Evolutionary conservation across 1,140 invertebrate species (phyloP), one percentile per base, ranked within the genome.

Genomic region (Drosophila novamexicana): DNA sequence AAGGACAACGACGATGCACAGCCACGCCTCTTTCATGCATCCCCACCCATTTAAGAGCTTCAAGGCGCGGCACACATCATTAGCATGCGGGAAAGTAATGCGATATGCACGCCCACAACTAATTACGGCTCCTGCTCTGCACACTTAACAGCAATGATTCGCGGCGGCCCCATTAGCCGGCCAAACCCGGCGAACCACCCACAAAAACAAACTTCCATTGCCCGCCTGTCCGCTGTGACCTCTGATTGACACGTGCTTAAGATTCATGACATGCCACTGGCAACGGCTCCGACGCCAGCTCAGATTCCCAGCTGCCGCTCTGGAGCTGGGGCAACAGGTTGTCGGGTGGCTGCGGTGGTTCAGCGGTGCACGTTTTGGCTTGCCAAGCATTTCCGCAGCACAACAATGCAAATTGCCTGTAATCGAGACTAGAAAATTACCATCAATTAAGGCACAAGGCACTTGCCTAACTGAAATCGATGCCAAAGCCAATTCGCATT

Each of bases 41-140:
- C 22, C 3, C 22, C 4, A 29, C 22, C 22, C 22, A 29, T 29
- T 29, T 5, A 5, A 29, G 22, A 29, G 22, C 22, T 29, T 29
- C 4, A 29, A 29, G 22, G n/a, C 18, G 47, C 12, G 12, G 52
- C 8, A 36, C 45, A 59, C 37, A 40, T 67, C 81, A 83, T 83
- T 79, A 83, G 81, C 73, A 84, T 80, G 74, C 67, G 18, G 9
- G 42, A 57, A 52, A 52, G 76, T 69, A 83, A 83, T 84, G 59
- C 63, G 64, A 80, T 59, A 84, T 65, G 40, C 63, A 76, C 81
- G 77, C 64, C 77, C 77, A 69, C 79, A 79, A 79, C 81, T 82
- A 82, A 84, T 82, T 84, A 79, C 75, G 63, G 58, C 81, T 50
- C 14, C 49, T 12, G 56, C 47, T 40, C 44, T 12, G 32, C 10